These are phyloP conservation scores for Trematomus bernacchii DNA, from an alignment of 2,797 vertebrate genomes.

Conservation along the genomic window DNA sequence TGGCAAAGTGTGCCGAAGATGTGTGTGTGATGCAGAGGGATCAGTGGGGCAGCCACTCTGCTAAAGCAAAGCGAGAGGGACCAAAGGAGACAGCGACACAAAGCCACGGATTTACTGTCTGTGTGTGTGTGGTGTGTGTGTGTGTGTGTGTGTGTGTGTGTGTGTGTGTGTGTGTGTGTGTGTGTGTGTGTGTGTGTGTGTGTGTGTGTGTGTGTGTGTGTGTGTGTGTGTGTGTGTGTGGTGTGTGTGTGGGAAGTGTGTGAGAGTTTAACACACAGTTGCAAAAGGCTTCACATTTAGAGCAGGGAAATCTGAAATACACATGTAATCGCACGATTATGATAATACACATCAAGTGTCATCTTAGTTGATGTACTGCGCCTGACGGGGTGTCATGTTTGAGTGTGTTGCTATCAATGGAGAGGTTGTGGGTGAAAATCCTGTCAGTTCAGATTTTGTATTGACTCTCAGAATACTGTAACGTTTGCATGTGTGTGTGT, in stretches of 20 bases:
- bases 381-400: constrained; percentile 57
- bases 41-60: constrained; percentile 59
- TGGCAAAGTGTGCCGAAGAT: constrained; percentile 48
- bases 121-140: constrained; percentile 34
- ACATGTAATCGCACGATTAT: constrained; percentile 84
- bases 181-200: constrained; percentile 30
- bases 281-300: constrained; percentile 61
- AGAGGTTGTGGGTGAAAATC: constrained; percentile 61
- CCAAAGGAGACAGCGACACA: constrained; percentile 70
- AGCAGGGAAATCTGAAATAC: constrained; percentile 78
- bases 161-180: constrained; percentile 30
- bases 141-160: constrained; percentile 24
- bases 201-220: constrained; percentile 14
- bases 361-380: constrained; percentile 75
- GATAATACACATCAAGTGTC: constrained; percentile 83
- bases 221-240: constrained; percentile 24
- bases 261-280: constrained; percentile 47
- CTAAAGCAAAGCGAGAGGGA: constrained; percentile 68
- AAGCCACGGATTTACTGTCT: constrained; percentile 70
- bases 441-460: constrained; percentile 54
- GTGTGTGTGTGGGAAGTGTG: constrained; percentile 4
- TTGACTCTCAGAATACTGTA: constrained; percentile 53
- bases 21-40: constrained; percentile 58
- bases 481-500: not conserved
- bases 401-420: constrained; percentile 51